These are phyloP conservation scores for Mimumesa dahlbomi DNA, from an alignment of 2,888 invertebrate genomes.

Conservation along the genomic window DNA sequence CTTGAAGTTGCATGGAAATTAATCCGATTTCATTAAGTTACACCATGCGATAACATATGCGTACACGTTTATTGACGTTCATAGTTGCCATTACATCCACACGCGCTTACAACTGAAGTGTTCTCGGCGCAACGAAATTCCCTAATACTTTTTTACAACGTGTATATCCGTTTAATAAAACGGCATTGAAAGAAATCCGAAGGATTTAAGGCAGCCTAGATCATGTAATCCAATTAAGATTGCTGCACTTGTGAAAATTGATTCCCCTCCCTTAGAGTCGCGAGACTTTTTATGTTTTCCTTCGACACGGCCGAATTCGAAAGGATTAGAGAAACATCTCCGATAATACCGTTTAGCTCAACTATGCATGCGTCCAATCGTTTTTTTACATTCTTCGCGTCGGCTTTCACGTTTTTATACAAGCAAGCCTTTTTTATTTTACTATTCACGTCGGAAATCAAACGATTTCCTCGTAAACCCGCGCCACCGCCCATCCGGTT, in stretches of 20 bases:
- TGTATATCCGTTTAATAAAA: too few species aligned
- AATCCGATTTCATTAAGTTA: conserved; percentile 24
- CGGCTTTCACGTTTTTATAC: conserved; percentile 22
- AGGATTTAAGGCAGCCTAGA: too few species aligned
- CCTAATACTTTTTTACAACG: conserved; percentile 13
- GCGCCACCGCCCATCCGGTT: conserved; percentile 22
- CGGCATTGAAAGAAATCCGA: too few species aligned
- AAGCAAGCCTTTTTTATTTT: conserved; percentile 19
- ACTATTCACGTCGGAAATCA: conserved; percentile 4
- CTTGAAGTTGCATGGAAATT: conserved; percentile 19
- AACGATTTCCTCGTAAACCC: conserved; percentile 10
- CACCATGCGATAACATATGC: conserved; percentile 20
- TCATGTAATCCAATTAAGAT: neutral
- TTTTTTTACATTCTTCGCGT: conserved; percentile 27
- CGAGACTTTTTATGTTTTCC: neutral
- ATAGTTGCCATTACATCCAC: conserved; percentile 25
- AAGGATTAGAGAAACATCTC: conserved; percentile 50
- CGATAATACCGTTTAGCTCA: conserved; percentile 61
- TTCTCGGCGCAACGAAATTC: conserved; percentile 27
- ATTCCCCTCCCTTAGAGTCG: neutral
- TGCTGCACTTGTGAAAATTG: too few species aligned
- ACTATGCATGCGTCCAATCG: conserved; percentile 46
- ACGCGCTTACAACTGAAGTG: conserved; percentile 15
- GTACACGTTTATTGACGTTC: conserved; percentile 17
- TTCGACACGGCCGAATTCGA: neutral